These are phyloP conservation scores for Muschampia plurimacula DNA, from an alignment of 2,888 invertebrate genomes.

Conservation along the genomic window DNA sequence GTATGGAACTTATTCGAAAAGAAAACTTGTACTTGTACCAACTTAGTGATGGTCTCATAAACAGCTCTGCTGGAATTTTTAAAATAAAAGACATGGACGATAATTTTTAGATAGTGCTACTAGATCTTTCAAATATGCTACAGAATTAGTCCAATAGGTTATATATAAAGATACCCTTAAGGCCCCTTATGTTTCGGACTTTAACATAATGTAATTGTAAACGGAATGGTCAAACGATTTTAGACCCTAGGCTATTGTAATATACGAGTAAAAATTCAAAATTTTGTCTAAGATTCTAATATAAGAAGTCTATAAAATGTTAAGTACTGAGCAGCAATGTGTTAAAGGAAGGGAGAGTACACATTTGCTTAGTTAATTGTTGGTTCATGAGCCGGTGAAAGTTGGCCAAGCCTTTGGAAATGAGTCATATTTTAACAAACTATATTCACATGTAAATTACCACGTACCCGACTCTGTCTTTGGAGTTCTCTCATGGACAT, in stretches of 20 bases:
- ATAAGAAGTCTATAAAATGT: constrained; percentile 16
- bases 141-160: background rate
- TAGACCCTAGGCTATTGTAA: too few relatives aligned
- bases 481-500: constrained; percentile 47
- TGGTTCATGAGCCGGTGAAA: constrained; percentile 75
- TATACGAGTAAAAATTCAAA: background rate
- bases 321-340: constrained; percentile 11
- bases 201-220: too few relatives aligned
- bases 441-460: constrained; percentile 78
- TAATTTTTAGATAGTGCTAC: background rate
- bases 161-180: too few relatives aligned
- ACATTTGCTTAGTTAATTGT: constrained; percentile 62
- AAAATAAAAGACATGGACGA: background rate
- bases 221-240: too few relatives aligned
- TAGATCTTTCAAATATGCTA: background rate
- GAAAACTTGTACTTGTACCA: constrained; percentile 15
- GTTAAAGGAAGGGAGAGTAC: constrained; percentile 37
- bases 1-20: constrained; percentile 7
- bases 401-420: constrained; percentile 70
- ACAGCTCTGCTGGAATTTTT: background rate
- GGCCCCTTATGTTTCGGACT: too few relatives aligned
- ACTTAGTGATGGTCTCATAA: constrained; percentile 11
- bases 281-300: background rate
- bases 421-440: constrained; percentile 77
- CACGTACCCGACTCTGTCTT: constrained; percentile 53